A percentile compares a stretch with the other conserved stretches of the same genome.
These are phyloP conservation scores for Phyllostomus hastatus DNA, from an alignment of 2,113 vertebrate genomes.

Conservation along the genomic window DNA sequence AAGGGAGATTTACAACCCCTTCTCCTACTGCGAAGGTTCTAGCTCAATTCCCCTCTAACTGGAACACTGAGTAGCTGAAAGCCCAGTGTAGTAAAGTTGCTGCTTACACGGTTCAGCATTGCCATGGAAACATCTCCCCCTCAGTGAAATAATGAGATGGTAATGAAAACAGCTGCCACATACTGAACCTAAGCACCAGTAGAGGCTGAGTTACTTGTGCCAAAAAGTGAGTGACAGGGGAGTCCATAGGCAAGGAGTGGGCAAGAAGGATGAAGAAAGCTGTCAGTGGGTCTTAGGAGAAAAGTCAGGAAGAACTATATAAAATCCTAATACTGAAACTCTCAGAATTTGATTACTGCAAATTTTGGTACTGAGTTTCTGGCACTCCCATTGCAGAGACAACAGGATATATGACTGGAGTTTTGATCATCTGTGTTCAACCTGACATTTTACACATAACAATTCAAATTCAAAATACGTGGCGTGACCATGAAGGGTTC, in stretches of 20 bases:
- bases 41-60: conserved; percentile 49
- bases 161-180: conserved; percentile 73
- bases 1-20: conserved; percentile 25
- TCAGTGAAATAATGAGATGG: conserved; percentile 74
- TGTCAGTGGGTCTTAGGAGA: background rate
- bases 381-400: background rate
- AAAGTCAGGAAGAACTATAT: background rate
- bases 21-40: conserved; percentile 62
- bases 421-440: conserved; percentile 22
- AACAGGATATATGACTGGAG: background rate
- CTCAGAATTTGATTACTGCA: conserved; percentile 14
- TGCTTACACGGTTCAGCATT: conserved; percentile 56
- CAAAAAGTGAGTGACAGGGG: conserved; percentile 51
- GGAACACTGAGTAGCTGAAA: conserved; percentile 60
- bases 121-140: conserved; percentile 74
- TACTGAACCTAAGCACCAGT: conserved; percentile 65
- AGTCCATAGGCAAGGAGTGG: background rate
- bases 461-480: background rate
- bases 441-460: background rate
- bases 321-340: conserved; percentile 29
- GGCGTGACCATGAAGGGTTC: background rate
- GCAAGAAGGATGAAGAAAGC: background rate
- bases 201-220: conserved; percentile 43
- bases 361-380: conserved; percentile 17
- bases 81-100: conserved; percentile 67